phyloP scores from a whole-genome alignment of 2,113 vertebrate species.

The Loxodonta africana region DNA sequence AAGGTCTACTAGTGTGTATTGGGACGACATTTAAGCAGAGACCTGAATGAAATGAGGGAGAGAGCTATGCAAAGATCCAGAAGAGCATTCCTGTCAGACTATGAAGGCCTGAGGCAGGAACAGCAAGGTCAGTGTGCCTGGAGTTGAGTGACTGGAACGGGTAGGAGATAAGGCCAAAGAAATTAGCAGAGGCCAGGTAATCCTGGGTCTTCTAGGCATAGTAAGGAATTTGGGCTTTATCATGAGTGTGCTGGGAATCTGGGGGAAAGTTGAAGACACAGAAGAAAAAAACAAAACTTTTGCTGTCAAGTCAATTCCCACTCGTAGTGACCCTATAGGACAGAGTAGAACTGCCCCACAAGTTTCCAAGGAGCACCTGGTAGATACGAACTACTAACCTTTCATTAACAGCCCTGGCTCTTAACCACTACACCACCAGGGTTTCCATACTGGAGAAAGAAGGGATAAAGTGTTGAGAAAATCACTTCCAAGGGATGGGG shows the following conservation, averaged over 20 bases:
- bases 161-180: neutral
- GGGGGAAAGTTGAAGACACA: neutral
- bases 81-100: neutral
- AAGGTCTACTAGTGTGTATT: neutral
- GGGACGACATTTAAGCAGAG: neutral
- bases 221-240: constrained; percentile 50
- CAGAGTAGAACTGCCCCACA: too few species aligned
- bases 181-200: neutral
- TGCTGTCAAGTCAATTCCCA: too few species aligned
- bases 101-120: neutral
- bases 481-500: neutral
- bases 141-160: neutral
- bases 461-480: neutral
- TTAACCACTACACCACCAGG: too few species aligned
- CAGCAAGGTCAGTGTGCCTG: neutral
- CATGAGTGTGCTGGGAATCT: neutral
- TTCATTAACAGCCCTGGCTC: too few species aligned
- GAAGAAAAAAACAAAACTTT: neutral
- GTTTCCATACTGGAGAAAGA: neutral
- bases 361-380: too few species aligned
- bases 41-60: neutral
- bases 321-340: too few species aligned
- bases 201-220: neutral
- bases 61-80: neutral
- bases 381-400: too few species aligned